A percentile compares a stretch with the other conserved stretches of the same genome.
Evolutionary conservation across 2,113 vertebrate species (phyloP).

Genomic region (Myodes glareolus): DNA sequence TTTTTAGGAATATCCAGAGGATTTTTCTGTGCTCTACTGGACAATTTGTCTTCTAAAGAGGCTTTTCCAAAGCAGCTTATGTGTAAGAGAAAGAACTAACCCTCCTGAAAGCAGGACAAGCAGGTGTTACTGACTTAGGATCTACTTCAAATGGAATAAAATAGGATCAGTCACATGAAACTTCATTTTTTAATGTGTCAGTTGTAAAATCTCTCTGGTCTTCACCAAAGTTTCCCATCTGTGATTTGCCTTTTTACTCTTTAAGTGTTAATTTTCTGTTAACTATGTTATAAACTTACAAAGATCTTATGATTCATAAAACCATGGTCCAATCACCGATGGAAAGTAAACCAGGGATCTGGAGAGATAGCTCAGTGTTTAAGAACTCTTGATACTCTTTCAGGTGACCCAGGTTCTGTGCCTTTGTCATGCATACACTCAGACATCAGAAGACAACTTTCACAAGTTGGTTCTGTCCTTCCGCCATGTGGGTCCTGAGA

Average conservation of each 20-base stretch:
- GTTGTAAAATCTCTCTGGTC: not conserved
- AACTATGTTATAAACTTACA: not conserved
- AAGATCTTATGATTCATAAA: not conserved
- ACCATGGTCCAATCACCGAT: not conserved
- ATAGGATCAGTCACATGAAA: not conserved
- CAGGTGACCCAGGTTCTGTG: not conserved
- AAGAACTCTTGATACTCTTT: not conserved
- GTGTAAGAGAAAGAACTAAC: not conserved
- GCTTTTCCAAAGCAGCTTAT: conserved; percentile 2
- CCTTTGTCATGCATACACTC: not conserved
- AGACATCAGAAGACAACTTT: not conserved
- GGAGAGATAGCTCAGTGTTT: not conserved
- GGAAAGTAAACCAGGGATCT: not conserved
- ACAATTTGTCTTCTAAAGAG: conserved; percentile 5
- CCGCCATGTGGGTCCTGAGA: not conserved
- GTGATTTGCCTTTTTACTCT: not conserved
- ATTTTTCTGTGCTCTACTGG: not conserved
- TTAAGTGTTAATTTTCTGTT: not conserved
- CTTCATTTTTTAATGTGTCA: not conserved
- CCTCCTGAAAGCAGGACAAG: not conserved
- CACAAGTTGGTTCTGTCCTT: no score
- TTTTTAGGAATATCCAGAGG: not conserved
- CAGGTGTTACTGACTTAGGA: not conserved
- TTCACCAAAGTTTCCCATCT: not conserved
- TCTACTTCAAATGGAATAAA: not conserved